phyloP scores from a whole-genome alignment of 2,888 invertebrate genomes.

The Euproctis similis region DNA sequence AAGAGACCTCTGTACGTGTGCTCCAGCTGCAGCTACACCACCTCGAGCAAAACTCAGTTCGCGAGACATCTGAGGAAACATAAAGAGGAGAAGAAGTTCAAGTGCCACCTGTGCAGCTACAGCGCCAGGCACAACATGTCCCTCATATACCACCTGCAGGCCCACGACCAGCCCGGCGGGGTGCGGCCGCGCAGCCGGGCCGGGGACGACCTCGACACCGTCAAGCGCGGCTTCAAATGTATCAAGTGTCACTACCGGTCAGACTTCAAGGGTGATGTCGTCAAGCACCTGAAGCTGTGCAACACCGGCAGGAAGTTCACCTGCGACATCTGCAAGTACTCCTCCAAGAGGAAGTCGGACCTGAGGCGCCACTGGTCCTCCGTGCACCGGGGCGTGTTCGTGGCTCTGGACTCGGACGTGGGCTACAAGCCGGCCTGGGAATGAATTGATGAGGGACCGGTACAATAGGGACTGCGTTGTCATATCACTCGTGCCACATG shows the following conservation, averaged over 20 bases:
- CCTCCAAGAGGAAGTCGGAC: slow-evolving; percentile 30
- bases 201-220: neutral
- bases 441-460: neutral
- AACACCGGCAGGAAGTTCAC: slow-evolving; percentile 6
- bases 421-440: neutral
- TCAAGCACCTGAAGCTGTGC: slow-evolving; percentile 10
- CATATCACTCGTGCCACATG: too few species aligned
- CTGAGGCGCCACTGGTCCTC: slow-evolving; percentile 30
- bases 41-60: slow-evolving; percentile 37
- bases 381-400: slow-evolving; percentile 15
- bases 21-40: slow-evolving; percentile 40
- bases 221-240: slow-evolving; percentile 9
- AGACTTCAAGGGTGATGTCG: neutral
- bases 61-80: slow-evolving; percentile 44
- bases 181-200: too few species aligned
- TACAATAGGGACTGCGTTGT: too few species aligned
- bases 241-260: slow-evolving; percentile 11
- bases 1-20: slow-evolving; percentile 32
- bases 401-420: slow-evolving; percentile 1
- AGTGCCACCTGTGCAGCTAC: slow-evolving; percentile 48
- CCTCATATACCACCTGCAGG: slow-evolving; percentile 46
- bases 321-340: slow-evolving; percentile 34
- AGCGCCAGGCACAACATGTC: slow-evolving; percentile 51
- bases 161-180: slow-evolving; percentile 20
- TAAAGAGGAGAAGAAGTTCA: slow-evolving; percentile 34